A percentile compares a stretch with the other conserved stretches of the same genome.
Evolutionary conservation across 2,888 invertebrate species (phyloP).

Genomic region (Stenodera caucasica): DNA sequence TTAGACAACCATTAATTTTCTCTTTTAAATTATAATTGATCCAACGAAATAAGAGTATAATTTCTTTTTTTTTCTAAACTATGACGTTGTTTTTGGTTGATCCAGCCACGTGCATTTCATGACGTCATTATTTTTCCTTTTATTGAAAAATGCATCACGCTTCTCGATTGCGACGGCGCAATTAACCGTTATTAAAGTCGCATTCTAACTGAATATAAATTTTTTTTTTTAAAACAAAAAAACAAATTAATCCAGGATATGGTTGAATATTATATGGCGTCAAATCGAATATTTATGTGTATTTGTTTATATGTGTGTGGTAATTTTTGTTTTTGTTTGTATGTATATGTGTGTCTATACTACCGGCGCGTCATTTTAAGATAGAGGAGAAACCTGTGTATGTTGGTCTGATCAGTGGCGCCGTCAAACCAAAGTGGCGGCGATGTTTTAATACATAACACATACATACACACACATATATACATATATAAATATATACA

Average conservation of each 20-base stretch:
- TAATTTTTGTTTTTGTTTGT: too few species aligned
- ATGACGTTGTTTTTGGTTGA: not conserved
- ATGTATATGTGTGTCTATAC: not conserved
- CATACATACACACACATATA: conserved; percentile 40
- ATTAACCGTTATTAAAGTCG: not conserved
- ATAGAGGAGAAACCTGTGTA: conserved; percentile 37
- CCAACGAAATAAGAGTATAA: too few species aligned
- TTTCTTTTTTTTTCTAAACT: too few species aligned
- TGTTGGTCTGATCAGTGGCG: conserved; percentile 48
- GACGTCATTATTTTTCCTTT: not conserved
- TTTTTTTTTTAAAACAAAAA: too few species aligned
- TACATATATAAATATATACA: not conserved
- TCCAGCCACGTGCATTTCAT: not conserved
- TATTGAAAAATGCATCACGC: not conserved
- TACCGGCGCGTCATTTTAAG: conserved; percentile 1
- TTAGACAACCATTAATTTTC: too few species aligned
- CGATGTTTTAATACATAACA: conserved; percentile 16
- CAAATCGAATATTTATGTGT: too few species aligned
- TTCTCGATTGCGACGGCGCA: not conserved
- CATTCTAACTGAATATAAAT: too few species aligned
- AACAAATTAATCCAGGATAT: too few species aligned
- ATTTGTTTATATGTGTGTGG: too few species aligned
- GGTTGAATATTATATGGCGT: too few species aligned
- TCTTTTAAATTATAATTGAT: too few species aligned
- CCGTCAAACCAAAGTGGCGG: conserved; percentile 39